Base-by-base conservation (phyloP, 2,888 invertebrate species). In the Allacma fusca region DNA sequence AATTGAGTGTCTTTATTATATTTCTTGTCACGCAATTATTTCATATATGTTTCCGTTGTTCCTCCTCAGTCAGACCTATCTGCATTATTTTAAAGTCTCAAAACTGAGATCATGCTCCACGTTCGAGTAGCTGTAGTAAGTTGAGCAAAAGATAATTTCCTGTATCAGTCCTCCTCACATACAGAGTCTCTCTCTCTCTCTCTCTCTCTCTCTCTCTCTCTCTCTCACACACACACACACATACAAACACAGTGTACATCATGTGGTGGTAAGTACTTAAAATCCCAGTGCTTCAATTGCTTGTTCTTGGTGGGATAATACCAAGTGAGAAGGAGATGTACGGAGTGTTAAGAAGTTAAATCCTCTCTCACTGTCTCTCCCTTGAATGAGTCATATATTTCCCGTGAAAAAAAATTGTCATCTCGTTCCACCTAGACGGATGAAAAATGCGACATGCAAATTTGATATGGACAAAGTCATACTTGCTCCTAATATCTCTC, bases 381-480 rank as follows among this genome's bases (percentile, higher is more conserved):
- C n/a, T 29, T 71, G 72, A 72, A 72, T 72, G 72, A 72, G 72
- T 50, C 72, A 72, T 72, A 72, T 72, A 72, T 72, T 75, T 69
- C 69, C 69, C 69, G 50, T 75, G 68, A 44, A 68, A 70, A 68
- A 69, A 76, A 76, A 72, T 28, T 75, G 68, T 72, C 79, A 76
- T 77, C 76, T 79, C 79, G 76, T 76, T 79, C 79, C 76, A 79
- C 79, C 59, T 62, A 76, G 77, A 69, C 40, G 74, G 74, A 79
- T 79, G 79, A 79, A 79, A 74, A 79, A 79, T 79, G 76, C 70
- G 76, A 74, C 76, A 76, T 76, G 70, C 76, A 76, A 64, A 79
- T 79, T 77, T 76, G 77, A 75, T 70, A 76, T 76, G 76, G 70
- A 70, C 62, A 26, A 23, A 50, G 29, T 67, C 29, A 24, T 9